Evolutionary conservation across 1,140 invertebrate genomes (phyloP).

Genomic region (Steinernema khuongi): DNA sequence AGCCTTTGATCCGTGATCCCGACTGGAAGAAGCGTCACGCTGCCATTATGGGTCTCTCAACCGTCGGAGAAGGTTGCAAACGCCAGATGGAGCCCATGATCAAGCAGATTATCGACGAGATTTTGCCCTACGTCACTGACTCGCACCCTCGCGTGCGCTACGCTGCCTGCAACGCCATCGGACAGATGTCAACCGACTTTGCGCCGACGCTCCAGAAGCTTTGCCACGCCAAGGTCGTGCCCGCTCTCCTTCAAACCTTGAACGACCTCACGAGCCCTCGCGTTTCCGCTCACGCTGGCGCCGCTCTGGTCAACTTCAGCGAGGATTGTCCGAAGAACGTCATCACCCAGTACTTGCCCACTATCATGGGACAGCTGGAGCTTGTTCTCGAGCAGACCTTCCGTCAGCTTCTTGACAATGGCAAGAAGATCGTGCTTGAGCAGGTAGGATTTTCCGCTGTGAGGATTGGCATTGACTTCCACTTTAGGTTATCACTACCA

Average conservation of each 20-base stretch:
- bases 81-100: conserved; percentile 93
- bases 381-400: conserved; percentile 83
- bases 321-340: conserved; percentile 94
- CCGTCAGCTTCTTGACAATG: conserved; percentile 79
- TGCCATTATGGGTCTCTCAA: conserved; percentile 94
- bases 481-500: conserved; percentile 74
- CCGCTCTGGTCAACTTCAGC: conserved; percentile 96
- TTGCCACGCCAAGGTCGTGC: conserved; percentile 86
- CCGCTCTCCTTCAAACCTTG: conserved; percentile 79
- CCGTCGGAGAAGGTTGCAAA: conserved; percentile 93
- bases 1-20: conserved; percentile 38
- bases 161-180: conserved; percentile 96
- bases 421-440: conserved; percentile 91
- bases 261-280: conserved; percentile 84
- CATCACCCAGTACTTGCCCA: conserved; percentile 79
- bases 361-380: conserved; percentile 84
- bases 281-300: conserved; percentile 75
- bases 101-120: conserved; percentile 77
- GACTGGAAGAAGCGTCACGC: conserved; percentile 73
- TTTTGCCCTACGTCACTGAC: conserved; percentile 81
- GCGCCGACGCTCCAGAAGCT: conserved; percentile 92
- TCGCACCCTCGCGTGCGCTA: conserved; percentile 85
- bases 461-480: conserved; percentile 7
- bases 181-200: conserved; percentile 98
- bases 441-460: conserved; percentile 67